Evolutionary conservation across 1,140 invertebrate species (phyloP).

Genomic region (Temnothorax nylanderi): DNA sequence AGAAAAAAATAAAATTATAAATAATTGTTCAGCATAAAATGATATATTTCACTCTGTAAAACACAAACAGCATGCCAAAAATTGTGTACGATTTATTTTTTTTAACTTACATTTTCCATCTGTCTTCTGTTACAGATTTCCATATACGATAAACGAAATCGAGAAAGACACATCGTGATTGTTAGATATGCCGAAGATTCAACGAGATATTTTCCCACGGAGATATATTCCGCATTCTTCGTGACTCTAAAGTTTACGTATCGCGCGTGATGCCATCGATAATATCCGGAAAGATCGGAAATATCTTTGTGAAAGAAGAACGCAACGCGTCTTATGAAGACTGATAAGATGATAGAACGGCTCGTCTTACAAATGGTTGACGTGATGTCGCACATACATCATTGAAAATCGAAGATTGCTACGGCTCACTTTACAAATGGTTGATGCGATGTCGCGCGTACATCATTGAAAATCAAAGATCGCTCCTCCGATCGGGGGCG

Average conservation of each 20-base stretch:
- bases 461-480: slow-evolving; percentile 8
- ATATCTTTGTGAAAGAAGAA: slow-evolving; percentile 5
- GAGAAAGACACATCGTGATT: neutral
- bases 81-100: neutral
- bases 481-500: slow-evolving; percentile 15
- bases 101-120: neutral
- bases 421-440: slow-evolving; percentile 35
- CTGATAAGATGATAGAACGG: neutral
- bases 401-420: slow-evolving; percentile 20
- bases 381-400: neutral
- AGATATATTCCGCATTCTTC: neutral
- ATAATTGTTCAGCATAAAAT: neutral
- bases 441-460: neutral
- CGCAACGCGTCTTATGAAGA: slow-evolving; percentile 2
- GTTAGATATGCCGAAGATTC: neutral
- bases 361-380: slow-evolving; percentile 44
- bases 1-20: too few relatives aligned
- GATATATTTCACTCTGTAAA: neutral
- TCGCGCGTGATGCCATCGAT: neutral
- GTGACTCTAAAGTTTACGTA: neutral
- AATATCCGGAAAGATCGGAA: neutral
- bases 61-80: neutral
- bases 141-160: neutral
- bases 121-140: slow-evolving; percentile 46
- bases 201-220: neutral